Base-by-base conservation (phyloP, 2,113 vertebrate genomes). In the Rhagologus leucostigma region DNA sequence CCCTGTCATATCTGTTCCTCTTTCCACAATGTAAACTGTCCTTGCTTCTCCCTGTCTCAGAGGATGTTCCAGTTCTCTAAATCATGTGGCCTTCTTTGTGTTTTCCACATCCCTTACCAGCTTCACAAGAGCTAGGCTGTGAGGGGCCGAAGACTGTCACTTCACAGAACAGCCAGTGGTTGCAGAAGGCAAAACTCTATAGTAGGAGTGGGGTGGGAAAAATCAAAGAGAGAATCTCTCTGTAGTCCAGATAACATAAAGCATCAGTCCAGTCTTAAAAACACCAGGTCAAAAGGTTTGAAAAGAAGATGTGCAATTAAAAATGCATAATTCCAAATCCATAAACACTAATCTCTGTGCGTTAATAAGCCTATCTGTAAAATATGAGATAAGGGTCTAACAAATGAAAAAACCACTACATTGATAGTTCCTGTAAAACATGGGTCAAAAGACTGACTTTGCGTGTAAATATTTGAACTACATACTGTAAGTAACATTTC, bases 391-490 rank as follows among this genome's bases (percentile, higher is more conserved):
- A 86, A 92, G 32, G 60, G 75, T 93, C 50, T 77, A 94, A 77
- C 47, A 95, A 96, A 89, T 53, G 65, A 55, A 74, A 74, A 94
- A 95, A 93, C 0, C 85, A 88, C 68, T 82, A 94, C 86, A 89
- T 69, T 95, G 89, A 96, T 71, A 97, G 79, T 65, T 95, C 82
- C 93, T 93, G 78, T 94, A 96, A 96, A 95, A 88, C 83, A 89
- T 0, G 26, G 96, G 95, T 96, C 94, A 97, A 88, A 95, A 92
- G 84, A 82, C 2, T 88, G 82, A 89, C 67, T 93, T 93, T 44
- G 76, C 47, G 3, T 68, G 94, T 95, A 97, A 98, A 98, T 97
- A 97, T 97, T 92, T 97, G 85, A 97, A 94, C 75, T 86, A 91
- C 23, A 49, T 69, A 84, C 83, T 73, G 35, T 75, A 97, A 95